phyloP scores from a whole-genome alignment of 2,888 invertebrate species.

The Carabus problematicus region DNA sequence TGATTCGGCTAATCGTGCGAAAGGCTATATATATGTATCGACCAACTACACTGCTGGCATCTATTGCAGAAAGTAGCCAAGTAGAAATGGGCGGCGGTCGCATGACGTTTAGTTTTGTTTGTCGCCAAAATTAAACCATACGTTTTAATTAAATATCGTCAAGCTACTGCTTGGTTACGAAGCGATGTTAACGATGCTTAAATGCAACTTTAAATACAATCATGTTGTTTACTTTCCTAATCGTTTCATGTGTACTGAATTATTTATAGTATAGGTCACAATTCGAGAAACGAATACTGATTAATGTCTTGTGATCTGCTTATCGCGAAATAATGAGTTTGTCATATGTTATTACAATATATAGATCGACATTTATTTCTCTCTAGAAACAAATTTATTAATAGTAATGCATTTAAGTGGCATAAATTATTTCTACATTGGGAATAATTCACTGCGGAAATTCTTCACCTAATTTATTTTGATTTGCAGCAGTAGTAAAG shows the following conservation, averaged over 20 bases:
- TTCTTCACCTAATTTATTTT: too few species aligned
- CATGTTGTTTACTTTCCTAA: conserved; percentile 21
- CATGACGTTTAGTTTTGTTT: conserved; percentile 23
- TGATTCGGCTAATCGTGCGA: conserved; percentile 5
- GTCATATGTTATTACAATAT: too few species aligned
- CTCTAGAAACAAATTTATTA: background rate
- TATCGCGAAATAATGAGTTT: conserved; percentile 1
- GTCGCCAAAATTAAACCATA: conserved; percentile 26
- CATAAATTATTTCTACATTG: too few species aligned
- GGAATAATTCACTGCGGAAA: too few species aligned
- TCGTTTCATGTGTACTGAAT: conserved; percentile 4
- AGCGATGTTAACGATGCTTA: conserved; percentile 13
- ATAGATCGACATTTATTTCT: conserved; percentile 3
- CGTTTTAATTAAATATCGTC: conserved; percentile 25
- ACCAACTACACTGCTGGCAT: conserved; percentile 9
- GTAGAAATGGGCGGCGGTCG: conserved; percentile 2
- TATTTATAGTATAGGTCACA: conserved; percentile 14
- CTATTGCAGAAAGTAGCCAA: background rate
- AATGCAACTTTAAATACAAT: conserved; percentile 21
- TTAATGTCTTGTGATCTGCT: background rate
- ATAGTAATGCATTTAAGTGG: background rate
- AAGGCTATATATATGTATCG: conserved; percentile 27
- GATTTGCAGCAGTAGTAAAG: too few species aligned
- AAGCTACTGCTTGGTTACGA: background rate
- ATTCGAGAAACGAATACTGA: background rate